These are phyloP conservation scores for Hydrocynus forskahlii DNA, from an alignment of 2,797 vertebrate species.

Conservation along the genomic window DNA sequence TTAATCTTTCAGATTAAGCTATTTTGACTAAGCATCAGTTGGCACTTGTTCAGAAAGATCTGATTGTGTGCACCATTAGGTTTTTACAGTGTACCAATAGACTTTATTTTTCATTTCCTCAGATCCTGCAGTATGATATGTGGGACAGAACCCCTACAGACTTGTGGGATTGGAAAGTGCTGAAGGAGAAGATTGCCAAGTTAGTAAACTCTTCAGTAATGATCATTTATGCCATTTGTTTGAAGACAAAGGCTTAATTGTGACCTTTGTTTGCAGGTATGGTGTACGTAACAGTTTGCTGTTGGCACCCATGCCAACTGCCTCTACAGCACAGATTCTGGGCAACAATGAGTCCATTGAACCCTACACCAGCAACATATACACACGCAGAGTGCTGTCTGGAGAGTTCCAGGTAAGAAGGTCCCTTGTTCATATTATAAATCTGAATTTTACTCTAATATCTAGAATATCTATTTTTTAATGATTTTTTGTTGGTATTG, in stretches of 20 bases:
- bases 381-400: slow-evolving; percentile 94
- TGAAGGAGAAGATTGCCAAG: slow-evolving; percentile 93
- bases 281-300: slow-evolving; percentile 95
- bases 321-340: slow-evolving; percentile 97
- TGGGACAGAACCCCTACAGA: slow-evolving; percentile 90
- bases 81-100: background rate
- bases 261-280: slow-evolving; percentile 67
- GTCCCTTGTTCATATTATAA: too few species aligned
- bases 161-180: slow-evolving; percentile 88
- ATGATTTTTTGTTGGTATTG: background rate
- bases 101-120: background rate
- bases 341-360: slow-evolving; percentile 98
- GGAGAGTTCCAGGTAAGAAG: slow-evolving; percentile 93
- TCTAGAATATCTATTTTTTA: background rate
- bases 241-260: background rate
- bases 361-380: slow-evolving; percentile 98
- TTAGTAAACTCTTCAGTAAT: slow-evolving; percentile 62
- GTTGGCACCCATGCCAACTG: slow-evolving; percentile 95
- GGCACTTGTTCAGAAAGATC: too few species aligned
- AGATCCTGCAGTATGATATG: slow-evolving; percentile 97
- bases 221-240: background rate
- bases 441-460: too few species aligned
- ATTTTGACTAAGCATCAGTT: background rate
- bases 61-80: background rate
- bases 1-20: background rate